Conservation (phyloP, 2,797 vertebrate species). For the Orestias chungarensis region DNA sequence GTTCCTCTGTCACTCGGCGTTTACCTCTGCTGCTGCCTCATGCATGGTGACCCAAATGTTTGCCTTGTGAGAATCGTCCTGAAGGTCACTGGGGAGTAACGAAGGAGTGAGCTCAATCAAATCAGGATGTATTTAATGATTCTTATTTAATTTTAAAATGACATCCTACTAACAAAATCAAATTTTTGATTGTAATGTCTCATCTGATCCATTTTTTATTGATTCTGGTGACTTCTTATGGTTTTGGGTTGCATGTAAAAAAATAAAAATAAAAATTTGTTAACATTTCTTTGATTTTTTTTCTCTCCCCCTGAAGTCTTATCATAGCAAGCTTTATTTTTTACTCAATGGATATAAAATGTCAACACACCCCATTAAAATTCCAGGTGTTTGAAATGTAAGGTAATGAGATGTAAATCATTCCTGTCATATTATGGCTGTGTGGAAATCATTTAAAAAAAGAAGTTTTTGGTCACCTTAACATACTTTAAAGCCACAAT, state of each 20-base stretch:
- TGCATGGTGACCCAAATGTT: slow-evolving; percentile 68
- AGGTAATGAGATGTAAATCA: not conserved
- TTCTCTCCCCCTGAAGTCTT: not conserved
- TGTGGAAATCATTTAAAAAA: too few species aligned
- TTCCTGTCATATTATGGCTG: too few species aligned
- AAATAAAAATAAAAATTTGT: slow-evolving; percentile 8
- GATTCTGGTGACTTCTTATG: slow-evolving; percentile 19
- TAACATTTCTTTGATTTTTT: slow-evolving; percentile 9
- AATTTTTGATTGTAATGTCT: slow-evolving; percentile 4
- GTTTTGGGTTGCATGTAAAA: slow-evolving; percentile 25
- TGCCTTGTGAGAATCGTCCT: slow-evolving; percentile 75
- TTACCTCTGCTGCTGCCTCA: slow-evolving; percentile 74
- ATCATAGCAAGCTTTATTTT: slow-evolving; percentile 7
- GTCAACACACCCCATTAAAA: not conserved
- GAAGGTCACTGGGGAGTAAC: slow-evolving; percentile 35
- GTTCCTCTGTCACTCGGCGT: slow-evolving; percentile 69
- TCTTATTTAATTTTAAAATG: not conserved
- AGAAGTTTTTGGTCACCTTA: too few species aligned
- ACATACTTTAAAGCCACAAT: not conserved
- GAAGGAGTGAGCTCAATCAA: slow-evolving; percentile 21
- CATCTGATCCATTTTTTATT: slow-evolving; percentile 20
- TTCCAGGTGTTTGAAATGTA: not conserved
- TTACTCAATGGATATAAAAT: not conserved
- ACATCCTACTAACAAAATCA: slow-evolving; percentile 14
- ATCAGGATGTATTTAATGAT: too few species aligned